A percentile compares a stretch with the other conserved stretches of the same genome.
These are phyloP conservation scores for Rhagoletis pomonella DNA, from an alignment of 1,140 invertebrate genomes.

Conservation along the genomic window DNA sequence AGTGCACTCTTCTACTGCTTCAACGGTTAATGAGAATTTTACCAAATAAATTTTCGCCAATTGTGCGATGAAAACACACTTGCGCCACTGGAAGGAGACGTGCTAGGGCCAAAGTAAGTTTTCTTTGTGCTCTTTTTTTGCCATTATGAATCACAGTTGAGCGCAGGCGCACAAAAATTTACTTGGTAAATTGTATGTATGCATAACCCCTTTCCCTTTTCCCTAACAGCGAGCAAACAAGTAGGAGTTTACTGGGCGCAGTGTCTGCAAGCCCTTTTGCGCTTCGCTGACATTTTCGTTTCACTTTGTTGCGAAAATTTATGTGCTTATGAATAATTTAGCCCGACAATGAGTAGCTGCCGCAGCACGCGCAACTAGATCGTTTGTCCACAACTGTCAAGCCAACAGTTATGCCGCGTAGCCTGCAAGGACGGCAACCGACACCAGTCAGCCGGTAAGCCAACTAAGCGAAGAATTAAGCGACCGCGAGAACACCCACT, in stretches of 20 bases:
- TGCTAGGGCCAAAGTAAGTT: background rate
- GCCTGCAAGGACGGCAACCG: background rate
- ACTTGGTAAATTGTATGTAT: constrained; percentile 28
- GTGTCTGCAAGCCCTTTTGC: background rate
- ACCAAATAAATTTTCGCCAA: constrained; percentile 52
- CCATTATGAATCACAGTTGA: background rate
- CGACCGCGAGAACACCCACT: constrained; percentile 37
- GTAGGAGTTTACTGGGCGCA: background rate
- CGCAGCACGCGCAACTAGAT: constrained; percentile 42
- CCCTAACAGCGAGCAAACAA: background rate
- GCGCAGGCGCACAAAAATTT: background rate
- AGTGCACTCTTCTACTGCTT: background rate
- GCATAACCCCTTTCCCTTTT: background rate
- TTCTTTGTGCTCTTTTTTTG: background rate
- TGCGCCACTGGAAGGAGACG: background rate
- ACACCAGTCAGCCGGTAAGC: background rate
- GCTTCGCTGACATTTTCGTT: constrained; percentile 17
- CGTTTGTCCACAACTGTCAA: constrained; percentile 46
- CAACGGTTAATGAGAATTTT: constrained; percentile 56
- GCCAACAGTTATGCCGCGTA: background rate
- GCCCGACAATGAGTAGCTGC: constrained; percentile 32
- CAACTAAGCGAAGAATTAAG: constrained; percentile 40
- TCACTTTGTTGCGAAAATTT: constrained; percentile 25
- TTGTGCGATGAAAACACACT: background rate
- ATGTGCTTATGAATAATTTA: constrained; percentile 52